Evolutionary conservation across 2,888 invertebrate species (phyloP).

Genomic region (Apamea anceps): DNA sequence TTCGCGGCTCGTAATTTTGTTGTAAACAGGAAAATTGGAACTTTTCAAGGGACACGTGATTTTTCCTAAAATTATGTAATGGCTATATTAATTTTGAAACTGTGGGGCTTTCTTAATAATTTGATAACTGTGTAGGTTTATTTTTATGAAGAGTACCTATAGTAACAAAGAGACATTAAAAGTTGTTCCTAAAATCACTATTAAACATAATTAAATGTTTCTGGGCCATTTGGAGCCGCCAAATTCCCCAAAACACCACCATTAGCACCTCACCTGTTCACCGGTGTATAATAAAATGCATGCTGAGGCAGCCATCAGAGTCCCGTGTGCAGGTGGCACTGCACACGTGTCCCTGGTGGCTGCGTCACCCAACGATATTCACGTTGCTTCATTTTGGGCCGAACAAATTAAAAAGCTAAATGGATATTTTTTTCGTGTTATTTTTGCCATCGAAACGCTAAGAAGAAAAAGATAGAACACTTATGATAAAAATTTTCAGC

Average conservation of each 20-base stretch:
- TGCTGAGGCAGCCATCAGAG: no score
- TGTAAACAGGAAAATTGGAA: conserved; percentile 34
- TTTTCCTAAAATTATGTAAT: not conserved
- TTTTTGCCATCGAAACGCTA: no score
- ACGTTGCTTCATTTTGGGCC: no score
- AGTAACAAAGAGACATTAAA: no score
- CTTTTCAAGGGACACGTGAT: not conserved
- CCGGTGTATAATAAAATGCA: no score
- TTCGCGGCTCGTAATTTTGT: conserved; percentile 26
- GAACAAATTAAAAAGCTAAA: no score
- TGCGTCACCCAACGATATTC: no score
- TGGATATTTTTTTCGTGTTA: no score
- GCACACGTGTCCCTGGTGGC: no score
- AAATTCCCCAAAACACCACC: no score
- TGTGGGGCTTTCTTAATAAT: not conserved
- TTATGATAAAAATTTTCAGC: not conserved
- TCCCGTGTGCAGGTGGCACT: no score
- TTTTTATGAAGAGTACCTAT: not conserved
- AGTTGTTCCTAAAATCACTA: not conserved
- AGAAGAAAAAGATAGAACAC: not conserved
- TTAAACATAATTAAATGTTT: not conserved
- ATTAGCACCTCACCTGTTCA: no score
- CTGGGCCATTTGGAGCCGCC: not conserved
- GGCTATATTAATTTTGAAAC: not conserved
- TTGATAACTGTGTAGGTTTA: not conserved